Evolutionary conservation across 2,797 vertebrate species (phyloP).

Genomic region (Eupleurogrammus muticus): DNA sequence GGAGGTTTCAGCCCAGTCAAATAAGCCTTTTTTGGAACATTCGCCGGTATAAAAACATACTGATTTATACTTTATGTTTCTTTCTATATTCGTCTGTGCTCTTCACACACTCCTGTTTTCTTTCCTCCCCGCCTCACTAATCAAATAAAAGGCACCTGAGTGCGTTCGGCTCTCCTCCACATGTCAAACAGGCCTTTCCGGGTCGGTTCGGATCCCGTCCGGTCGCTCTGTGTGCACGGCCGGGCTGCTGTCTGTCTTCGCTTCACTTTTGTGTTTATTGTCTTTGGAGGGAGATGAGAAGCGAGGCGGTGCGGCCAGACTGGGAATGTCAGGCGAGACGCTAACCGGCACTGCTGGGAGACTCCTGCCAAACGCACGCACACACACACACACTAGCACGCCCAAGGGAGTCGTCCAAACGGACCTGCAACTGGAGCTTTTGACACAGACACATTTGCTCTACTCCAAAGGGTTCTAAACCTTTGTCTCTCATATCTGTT

Average conservation of each 20-base stretch:
- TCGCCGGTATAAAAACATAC: background rate
- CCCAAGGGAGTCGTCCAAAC: slow-evolving; percentile 43
- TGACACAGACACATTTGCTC: slow-evolving; percentile 19
- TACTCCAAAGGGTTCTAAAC: slow-evolving; percentile 46
- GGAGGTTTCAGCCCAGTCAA: background rate
- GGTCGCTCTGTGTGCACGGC: slow-evolving; percentile 33
- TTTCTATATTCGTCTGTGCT: slow-evolving; percentile 4
- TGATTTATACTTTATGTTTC: slow-evolving; percentile 5
- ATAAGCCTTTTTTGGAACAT: slow-evolving; percentile 21
- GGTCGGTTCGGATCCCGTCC: background rate
- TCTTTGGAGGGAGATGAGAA: slow-evolving; percentile 73
- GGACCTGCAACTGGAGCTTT: slow-evolving; percentile 24
- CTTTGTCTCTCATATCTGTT: slow-evolving; percentile 15
- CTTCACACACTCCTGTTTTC: background rate
- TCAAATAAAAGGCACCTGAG: slow-evolving; percentile 16
- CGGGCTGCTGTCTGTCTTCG: slow-evolving; percentile 43
- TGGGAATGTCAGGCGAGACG: slow-evolving; percentile 48
- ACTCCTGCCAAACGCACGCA: slow-evolving; percentile 52
- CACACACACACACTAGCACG: background rate
- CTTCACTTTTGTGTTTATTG: slow-evolving; percentile 58
- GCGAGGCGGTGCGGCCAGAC: slow-evolving; percentile 31
- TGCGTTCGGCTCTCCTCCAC: slow-evolving; percentile 16
- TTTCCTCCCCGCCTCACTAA: background rate
- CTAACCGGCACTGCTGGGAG: slow-evolving; percentile 29
- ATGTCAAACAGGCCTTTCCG: slow-evolving; percentile 1